Base-by-base conservation (phyloP, 2,113 vertebrate species). In the Cardinalis cardinalis region DNA sequence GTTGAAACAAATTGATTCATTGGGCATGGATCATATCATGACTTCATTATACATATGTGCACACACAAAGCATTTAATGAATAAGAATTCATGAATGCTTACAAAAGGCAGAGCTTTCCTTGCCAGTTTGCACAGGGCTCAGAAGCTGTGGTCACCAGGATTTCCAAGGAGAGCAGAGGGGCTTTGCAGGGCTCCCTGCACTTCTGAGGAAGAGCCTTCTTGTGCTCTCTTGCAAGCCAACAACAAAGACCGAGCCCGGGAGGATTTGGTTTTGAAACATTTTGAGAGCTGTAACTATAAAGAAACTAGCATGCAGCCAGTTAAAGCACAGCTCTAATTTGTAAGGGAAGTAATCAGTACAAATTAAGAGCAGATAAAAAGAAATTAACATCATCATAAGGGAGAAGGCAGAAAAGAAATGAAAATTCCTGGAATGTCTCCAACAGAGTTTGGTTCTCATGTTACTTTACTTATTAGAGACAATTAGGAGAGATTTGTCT, bases 291-390 rank as follows among this genome's bases (percentile, higher is more conserved):
- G 1, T 60, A 81, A 68, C 14, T 56, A 26, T 36, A 76, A 84
- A 79, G 78, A 72, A 87, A 52, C 29, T 59, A 84, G 72, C 25
- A 41, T 18, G 38, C 31, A 70, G 20, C 14, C 48, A 66, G 51
- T 65, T 51, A 72, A 93, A 76, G 34, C 66, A 70, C 55, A 73
- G 12, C 40, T 88, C 46, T 86, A 90, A 93, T 90, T 83, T 88
- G 71, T 71, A 84, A 86, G 46, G 64, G 68, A 91, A 89, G 49
- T 44, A 92, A 95, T 93, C 89, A 81, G 69, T 81, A 87, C 69
- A 95, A 92, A 90, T 75, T 53, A 94, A 90, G 70, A 91, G 53
- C 53, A 89, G 81, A 90, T 84, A 87, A 92, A 95, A 95, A 93
- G 87, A 92, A 93, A 92, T 92, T 90, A 17, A 29, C 61, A 66